Evolutionary conservation across 2,797 vertebrate species (phyloP), one percentile per base, ranked within the genome.

Genomic region (Protosalanx chinensis): DNA sequence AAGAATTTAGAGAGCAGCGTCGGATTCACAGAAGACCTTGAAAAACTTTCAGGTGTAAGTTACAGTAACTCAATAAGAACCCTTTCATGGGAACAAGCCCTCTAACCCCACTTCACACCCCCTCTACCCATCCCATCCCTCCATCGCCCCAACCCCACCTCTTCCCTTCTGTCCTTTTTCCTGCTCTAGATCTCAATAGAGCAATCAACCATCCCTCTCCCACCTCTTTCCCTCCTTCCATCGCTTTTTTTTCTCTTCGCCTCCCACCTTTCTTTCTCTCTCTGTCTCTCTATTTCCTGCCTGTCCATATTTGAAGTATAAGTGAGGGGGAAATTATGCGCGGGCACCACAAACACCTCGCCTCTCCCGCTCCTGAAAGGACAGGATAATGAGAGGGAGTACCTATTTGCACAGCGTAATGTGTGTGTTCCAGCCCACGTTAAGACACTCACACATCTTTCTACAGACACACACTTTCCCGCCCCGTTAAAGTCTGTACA

Each of bases 21-120:
- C 76, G 90, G 93, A 91, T 93, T 94, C 75, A 84, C 91, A 35
- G 91, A 95, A 88, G 92, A 95, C 87, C 89, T 95, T 85, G 89
- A 95, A 86, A 95, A 94, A 93, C 85, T 94, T 94, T 90, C 88
- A 89, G 89, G 91, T 91, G 93, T 94, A 84, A 90, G 91, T 91
- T 85, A 86, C 81, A 79, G 84, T 85, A 85, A 87, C 81, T 82
- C 73, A 80, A 80, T 86, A 81, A 88, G 73, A 83, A 74, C 3
- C 76, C 73, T 84, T 88, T 87, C 72, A 79, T 49, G 18, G 71
- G 57, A 75, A 67, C 33, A 62, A 62, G 61, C 46, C 62, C 59
- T 27, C 18, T 37, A 27, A 35, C 41, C 61, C 60, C 35, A 71
- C 79, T 64, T 41, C 8, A 37, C 33, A 27, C 37, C 18, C 46